Evolutionary conservation across 2,888 invertebrate species (phyloP), one percentile per base, ranked within the genome.

Genomic region (Yponomeuta malinellus): DNA sequence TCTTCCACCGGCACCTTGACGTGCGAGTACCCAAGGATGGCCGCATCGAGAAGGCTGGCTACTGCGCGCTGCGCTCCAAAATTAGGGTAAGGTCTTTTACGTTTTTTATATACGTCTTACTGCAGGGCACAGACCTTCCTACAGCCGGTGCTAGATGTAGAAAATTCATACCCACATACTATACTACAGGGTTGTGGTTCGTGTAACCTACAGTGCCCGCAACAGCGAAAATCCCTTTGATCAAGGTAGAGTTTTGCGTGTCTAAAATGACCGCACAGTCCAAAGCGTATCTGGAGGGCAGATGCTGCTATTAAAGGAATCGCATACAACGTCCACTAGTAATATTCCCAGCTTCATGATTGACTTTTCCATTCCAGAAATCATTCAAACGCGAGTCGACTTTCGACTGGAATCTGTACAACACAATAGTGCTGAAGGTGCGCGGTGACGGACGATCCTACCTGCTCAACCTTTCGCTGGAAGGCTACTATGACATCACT

Each of bases 381-480:
- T 96, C 98, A 0, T 98, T 98, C 82, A 94, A 95, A 83, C 93
- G 97, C 5, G 93, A 94, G 8, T 72, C 93, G 0, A 94, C 93
- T 23, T 95, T 93, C 75, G 94, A 98, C 80, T 98, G 98, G 98
- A 83, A 87, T 1, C 75, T 88, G 2, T 98, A 97, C 83, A 98
- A 96, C 76, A 95, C 94, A 71, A 79, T 92, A 5, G 94, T 97
- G 1, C 81, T 99, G 79, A 94, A 96, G 86, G 93, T 98, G 1
- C 93, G 99, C 75, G 99, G 99, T 0, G 99, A 99, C 88, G 99
- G 99, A 3, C 93, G 99, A 71, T 94, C 95, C 1, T 99, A 99
- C 86, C 88, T 96, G 76, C 83, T 99, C 48, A 97, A 97, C 85
- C 87, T 99, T 70, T 93, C 95, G 69, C 93, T 94, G 0, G 95